These are phyloP conservation scores for Hemibagrus wyckioides DNA, from an alignment of 2,113 vertebrate species.

Conservation along the genomic window DNA sequence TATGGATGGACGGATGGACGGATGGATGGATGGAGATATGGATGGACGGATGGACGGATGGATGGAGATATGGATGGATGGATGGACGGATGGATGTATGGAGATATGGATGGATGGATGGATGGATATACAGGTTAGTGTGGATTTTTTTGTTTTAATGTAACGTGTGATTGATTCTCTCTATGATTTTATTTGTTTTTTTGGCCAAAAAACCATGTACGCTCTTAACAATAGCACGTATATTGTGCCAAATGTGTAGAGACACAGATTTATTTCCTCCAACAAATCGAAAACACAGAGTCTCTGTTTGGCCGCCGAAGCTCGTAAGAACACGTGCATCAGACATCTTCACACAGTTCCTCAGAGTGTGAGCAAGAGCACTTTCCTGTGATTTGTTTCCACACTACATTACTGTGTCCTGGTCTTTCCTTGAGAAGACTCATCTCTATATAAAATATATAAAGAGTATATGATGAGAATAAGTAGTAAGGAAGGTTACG, in stretches of 20 bases:
- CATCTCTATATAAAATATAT: not conserved
- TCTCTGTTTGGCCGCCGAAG: not conserved
- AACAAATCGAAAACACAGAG: conserved; percentile 5
- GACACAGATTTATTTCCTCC: not conserved
- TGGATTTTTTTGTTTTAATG: too few species aligned
- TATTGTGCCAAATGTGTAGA: not conserved
- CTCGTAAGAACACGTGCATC: not conserved
- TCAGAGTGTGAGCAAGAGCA: not conserved
- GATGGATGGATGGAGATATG: too few species aligned
- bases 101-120: too few species aligned
- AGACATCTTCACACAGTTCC: conserved; percentile 9
- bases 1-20: too few species aligned
- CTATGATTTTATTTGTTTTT: too few species aligned
- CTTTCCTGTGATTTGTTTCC: not conserved
- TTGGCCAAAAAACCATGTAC: too few species aligned
- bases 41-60: too few species aligned
- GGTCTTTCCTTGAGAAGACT: not conserved
- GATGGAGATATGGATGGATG: too few species aligned
- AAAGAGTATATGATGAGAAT: not conserved
- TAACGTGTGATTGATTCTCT: too few species aligned
- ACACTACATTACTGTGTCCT: conserved; percentile 16
- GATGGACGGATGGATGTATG: too few species aligned
- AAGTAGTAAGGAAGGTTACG: not conserved
- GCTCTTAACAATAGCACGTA: not conserved
- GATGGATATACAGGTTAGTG: not conserved